Evolutionary conservation across 2,888 invertebrate genomes (phyloP), one percentile per base, ranked within the genome.

Genomic region (Leuctra nigra): DNA sequence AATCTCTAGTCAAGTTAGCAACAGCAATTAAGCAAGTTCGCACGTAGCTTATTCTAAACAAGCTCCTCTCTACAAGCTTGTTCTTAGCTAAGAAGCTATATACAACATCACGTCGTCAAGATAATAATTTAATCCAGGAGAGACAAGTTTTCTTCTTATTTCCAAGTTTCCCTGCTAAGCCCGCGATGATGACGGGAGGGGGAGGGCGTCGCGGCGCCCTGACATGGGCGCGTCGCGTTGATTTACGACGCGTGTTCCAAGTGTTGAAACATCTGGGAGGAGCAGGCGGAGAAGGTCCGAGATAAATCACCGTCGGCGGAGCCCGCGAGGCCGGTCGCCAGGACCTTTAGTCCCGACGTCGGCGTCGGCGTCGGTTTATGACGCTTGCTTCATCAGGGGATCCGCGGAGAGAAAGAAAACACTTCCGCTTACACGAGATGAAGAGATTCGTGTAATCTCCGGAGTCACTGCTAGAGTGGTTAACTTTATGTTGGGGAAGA

Each of bases 211-310:
- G 29, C 29, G 29, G 35, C 50, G 35, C 35, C 20, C 20, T 50
- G 50, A 50, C 50, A 20, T 20, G 36, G 24, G 35, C 13, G 50
- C 50, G 50, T 50, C 50, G 35, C 20, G 22, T 50, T 50, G 50
- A 50, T 50, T 50, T 50, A 50, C 50, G 50, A 50, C 50, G 50
- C 50, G 36, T 35, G 50, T 35, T 33, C 16, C 13, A 6, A 50
- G 33, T 50, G 50, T 50, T 35, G 50, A 50, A 50, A 35, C 50
- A 50, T 50, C 50, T 50, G 50, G 50, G 50, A 18, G 35, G 50
- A 50, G 50, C 47, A 39, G 39, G 39, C 24, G 24, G 25, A 29
- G 47, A 50, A 35, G 36, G 50, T 33, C 50, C 50, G 20, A 50
- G 3, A 50, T 50, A 50, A 50, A 50, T 50, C 50, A 50, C 50